These are phyloP conservation scores for Syngnathus scovelli DNA, from an alignment of 2,113 vertebrate species.

Conservation along the genomic window DNA sequence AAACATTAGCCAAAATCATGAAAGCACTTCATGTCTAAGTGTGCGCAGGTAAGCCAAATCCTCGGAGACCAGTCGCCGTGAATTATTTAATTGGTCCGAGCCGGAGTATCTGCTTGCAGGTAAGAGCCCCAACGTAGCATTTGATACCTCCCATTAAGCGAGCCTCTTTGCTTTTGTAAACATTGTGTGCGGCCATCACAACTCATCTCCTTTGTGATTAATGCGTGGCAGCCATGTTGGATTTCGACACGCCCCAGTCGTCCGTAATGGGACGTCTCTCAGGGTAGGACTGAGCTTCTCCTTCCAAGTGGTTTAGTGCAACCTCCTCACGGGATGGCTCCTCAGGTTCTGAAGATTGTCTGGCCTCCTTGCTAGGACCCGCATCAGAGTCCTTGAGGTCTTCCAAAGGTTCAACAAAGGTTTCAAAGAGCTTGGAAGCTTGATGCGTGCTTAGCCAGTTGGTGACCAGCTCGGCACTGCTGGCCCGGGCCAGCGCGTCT, in stretches of 20 bases:
- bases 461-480: constrained; percentile 59
- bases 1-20: not conserved
- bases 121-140: constrained; percentile 20
- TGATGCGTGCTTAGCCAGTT: constrained; percentile 70
- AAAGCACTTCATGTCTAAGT: constrained; percentile 17
- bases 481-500: constrained; percentile 20
- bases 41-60: constrained; percentile 26
- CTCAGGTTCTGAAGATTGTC: not conserved
- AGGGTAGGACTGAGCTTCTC: constrained; percentile 18
- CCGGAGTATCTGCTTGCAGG: constrained; percentile 62
- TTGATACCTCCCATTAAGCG: constrained; percentile 30
- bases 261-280: constrained; percentile 18
- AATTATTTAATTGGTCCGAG: constrained; percentile 66
- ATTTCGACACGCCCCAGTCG: not conserved
- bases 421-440: constrained; percentile 64
- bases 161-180: constrained; percentile 42
- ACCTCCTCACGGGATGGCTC: not conserved
- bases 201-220: constrained; percentile 15
- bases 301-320: constrained; percentile 5
- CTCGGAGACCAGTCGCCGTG: constrained; percentile 47
- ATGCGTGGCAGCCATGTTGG: not conserved
- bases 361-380: not conserved
- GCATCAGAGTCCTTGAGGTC: constrained; percentile 40
- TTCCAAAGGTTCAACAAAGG: constrained; percentile 65
- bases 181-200: constrained; percentile 22